Evolutionary conservation across 2,113 vertebrate species (phyloP), one percentile per base, ranked within the genome.

Genomic region (Clarias magur): DNA sequence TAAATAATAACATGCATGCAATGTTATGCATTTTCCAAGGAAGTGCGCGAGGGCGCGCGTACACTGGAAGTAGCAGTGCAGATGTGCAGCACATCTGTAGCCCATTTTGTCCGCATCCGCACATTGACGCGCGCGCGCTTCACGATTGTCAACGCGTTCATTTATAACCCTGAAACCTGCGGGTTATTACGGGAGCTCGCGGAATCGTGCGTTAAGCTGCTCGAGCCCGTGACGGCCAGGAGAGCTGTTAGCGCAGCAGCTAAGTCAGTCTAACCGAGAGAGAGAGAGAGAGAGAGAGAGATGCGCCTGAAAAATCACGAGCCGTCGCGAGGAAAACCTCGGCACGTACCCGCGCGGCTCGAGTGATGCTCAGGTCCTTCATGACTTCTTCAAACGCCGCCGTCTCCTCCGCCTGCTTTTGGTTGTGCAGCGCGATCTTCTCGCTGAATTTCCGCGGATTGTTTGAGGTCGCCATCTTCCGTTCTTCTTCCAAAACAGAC

Each of bases 361-460:
- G 95, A 91, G 97, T 98, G 91, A 98, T 96, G 94, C 97, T 98
- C 92, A 98, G 89, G 94, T 98, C 97, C 89, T 98, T 98, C 97
- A 98, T 98, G 91, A 98, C 97, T 93, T 98, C 97, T 93, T 98
- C 97, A 90, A 98, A 98, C 82, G 97, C 97, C 38, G 97, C 97
- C 0, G 97, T 98, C 94, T 98, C 97, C 94, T 98, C 97, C 84
- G 97, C 97, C 94, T 98, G 97, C 92, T 98, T 98, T 93, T 98
- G 97, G 91, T 97, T 98, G 92, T 98, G 97, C 94, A 98, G 93
- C 88, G 97, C 97, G 92, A 98, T 98, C 95, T 98, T 98, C 95
- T 98, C 97, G 96, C 97, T 98, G 94, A 98, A 98, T 98, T 98
- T 98, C 93, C 97, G 97, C 91, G 97, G 97, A 97, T 98, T 98